Evolutionary conservation across 2,888 invertebrate species (phyloP).

Genomic region (Papilio protenor): DNA sequence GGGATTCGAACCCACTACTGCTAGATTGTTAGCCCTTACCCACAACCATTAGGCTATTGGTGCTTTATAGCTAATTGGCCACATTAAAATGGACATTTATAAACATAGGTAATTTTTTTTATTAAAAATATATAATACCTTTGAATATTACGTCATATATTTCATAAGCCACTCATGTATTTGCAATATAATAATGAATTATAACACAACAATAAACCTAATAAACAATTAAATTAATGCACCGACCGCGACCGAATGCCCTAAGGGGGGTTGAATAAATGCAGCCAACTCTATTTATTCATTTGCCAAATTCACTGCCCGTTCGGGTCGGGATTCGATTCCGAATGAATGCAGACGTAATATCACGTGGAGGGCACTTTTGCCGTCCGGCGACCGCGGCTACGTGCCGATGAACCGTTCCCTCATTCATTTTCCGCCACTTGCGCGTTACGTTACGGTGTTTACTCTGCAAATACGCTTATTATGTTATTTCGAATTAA

Average conservation of each 20-base stretch:
- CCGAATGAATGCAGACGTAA: slow-evolving; percentile 38
- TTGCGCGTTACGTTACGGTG: slow-evolving; percentile 18
- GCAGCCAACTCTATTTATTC: slow-evolving; percentile 24
- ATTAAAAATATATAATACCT: too few relatives aligned
- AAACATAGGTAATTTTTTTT: too few relatives aligned
- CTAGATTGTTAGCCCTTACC: too few relatives aligned
- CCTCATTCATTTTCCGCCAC: slow-evolving; percentile 37
- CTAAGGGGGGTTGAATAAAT: neutral
- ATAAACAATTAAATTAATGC: neutral
- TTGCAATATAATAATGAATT: neutral
- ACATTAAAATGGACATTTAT: too few relatives aligned
- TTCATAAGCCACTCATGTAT: neutral
- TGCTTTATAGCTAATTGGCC: too few relatives aligned
- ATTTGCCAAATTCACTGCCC: slow-evolving; percentile 22
- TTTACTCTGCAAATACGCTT: slow-evolving; percentile 5
- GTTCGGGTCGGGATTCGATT: slow-evolving; percentile 28
- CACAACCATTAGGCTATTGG: too few relatives aligned
- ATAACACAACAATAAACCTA: neutral
- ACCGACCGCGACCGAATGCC: neutral
- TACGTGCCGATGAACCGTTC: slow-evolving; percentile 51
- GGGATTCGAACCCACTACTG: too few relatives aligned
- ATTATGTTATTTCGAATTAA: neutral
- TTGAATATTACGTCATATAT: neutral
- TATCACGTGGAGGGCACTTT: slow-evolving; percentile 61
- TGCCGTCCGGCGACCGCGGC: slow-evolving; percentile 55